Evolutionary conservation across 2,888 invertebrate genomes (phyloP).

Genomic region (Agrochola circellaris): DNA sequence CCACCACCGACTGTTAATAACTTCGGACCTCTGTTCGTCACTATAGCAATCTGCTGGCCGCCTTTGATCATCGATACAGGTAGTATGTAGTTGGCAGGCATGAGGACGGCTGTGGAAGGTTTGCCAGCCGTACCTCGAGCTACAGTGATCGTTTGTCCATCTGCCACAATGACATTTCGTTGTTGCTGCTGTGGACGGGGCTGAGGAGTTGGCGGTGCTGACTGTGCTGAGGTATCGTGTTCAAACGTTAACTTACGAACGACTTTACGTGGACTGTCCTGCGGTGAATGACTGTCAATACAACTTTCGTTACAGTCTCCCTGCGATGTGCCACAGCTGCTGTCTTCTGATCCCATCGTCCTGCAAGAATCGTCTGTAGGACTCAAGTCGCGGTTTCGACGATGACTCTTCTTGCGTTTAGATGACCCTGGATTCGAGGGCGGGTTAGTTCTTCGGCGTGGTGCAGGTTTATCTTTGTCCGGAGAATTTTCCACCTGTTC

Average conservation of each 20-base stretch:
- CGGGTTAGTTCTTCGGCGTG: slow-evolving; percentile 93
- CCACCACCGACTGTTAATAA: slow-evolving; percentile 86
- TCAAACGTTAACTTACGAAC: slow-evolving; percentile 87
- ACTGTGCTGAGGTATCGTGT: slow-evolving; percentile 80
- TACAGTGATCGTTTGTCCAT: slow-evolving; percentile 92
- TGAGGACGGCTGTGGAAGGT: slow-evolving; percentile 92
- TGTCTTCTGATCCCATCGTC: slow-evolving; percentile 94
- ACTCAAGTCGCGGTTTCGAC: slow-evolving; percentile 91
- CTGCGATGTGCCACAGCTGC: slow-evolving; percentile 93
- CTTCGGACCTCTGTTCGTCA: slow-evolving; percentile 92
- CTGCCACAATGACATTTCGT: slow-evolving; percentile 91
- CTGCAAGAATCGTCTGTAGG: slow-evolving; percentile 92
- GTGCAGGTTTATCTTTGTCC: slow-evolving; percentile 95
- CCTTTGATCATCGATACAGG: slow-evolving; percentile 94
- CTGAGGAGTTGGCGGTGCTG: slow-evolving; percentile 78
- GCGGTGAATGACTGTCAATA: slow-evolving; percentile 90
- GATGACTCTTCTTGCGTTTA: slow-evolving; percentile 93
- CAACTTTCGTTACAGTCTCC: slow-evolving; percentile 88
- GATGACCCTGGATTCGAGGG: slow-evolving; percentile 93
- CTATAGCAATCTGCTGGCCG: slow-evolving; percentile 93
- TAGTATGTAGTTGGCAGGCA: slow-evolving; percentile 93
- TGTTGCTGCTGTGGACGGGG: slow-evolving; percentile 84
- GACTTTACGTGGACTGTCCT: slow-evolving; percentile 88
- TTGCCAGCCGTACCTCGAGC: slow-evolving; percentile 91
- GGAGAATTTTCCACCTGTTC: slow-evolving; percentile 95